Evolutionary conservation across 2,113 vertebrate genomes (phyloP).

Genomic region (Mormyrus lacerda): DNA sequence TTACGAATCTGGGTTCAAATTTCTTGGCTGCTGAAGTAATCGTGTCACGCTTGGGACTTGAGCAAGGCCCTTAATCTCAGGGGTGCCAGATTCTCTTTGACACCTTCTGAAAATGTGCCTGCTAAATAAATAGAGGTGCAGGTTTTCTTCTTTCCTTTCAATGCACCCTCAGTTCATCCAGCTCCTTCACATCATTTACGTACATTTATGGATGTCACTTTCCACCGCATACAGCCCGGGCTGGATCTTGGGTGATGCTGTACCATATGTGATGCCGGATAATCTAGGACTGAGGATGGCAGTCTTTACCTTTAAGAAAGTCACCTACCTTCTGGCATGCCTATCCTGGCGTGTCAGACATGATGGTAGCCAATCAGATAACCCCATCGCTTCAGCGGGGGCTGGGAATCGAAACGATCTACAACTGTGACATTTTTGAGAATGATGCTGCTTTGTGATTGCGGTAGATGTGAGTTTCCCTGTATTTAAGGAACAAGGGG

Average conservation of each 20-base stretch:
- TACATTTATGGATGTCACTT: background rate
- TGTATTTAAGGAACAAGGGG: background rate
- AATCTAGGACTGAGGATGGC: background rate
- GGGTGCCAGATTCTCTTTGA: background rate
- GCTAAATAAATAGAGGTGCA: background rate
- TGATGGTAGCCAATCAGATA: background rate
- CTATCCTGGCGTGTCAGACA: background rate
- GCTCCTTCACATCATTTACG: background rate
- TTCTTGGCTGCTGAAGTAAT: background rate
- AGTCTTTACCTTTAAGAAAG: background rate
- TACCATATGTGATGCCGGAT: background rate
- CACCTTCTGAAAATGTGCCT: background rate
- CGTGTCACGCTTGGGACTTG: background rate
- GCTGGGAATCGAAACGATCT: background rate
- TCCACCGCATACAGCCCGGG: background rate
- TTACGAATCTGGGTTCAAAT: constrained; percentile 3
- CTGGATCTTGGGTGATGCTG: background rate
- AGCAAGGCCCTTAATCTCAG: background rate
- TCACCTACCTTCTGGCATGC: background rate
- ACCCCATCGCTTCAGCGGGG: background rate
- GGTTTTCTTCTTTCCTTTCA: background rate
- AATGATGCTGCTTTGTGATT: background rate
- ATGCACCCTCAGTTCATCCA: background rate
- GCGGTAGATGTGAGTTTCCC: background rate
- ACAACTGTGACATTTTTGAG: background rate